Evolutionary conservation across 2,113 vertebrate species (phyloP), one percentile per base, ranked within the genome.

Genomic region (Dipodomys merriami): DNA sequence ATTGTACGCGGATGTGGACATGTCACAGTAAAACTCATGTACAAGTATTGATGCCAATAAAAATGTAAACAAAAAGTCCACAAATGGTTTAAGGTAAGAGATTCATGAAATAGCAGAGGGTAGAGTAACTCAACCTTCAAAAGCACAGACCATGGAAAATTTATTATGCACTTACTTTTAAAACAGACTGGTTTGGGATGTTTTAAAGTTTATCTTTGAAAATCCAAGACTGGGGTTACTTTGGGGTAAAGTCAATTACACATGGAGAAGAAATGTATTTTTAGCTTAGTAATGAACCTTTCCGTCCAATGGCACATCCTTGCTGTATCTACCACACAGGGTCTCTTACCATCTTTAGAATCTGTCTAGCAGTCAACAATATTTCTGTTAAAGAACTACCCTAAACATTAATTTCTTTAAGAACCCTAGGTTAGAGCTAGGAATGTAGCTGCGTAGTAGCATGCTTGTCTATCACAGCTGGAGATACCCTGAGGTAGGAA

Each of bases 131-230:
- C 67, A 57, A 46, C 29, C 10, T 86, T 71, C 72, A 84, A 78
- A 77, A 91, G 62, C 25, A 25, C 39, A 83, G 30, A 69, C 62
- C 39, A 64, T 13, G 64, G 44, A 53, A 74, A 73, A 53, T 62
- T 22, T 44, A 89, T 85, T 60, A 87, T 29, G 7, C 46, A 20
- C 23, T 53, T 74, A 20, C 23, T 53, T 74, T 62, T 68, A 85
- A 76, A 39, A 5, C 19, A 88, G 25, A 72, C 7, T 72, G 25
- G 22, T 67, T 44, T 23, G 29, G 60, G 69, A 81, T 23, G 35
- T 49, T 87, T 92, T 76, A 67, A 86, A 93, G 46, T 83, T 60
- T 39, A 78, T 92, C 92, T 96, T 64, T 89, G 53, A 87, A 96
- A 91, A 90, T 62, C 4, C 12, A 65, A 73, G 44, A 49, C 49